These are phyloP conservation scores for Ptiloglossa arizonensis DNA, from an alignment of 1,140 invertebrate species.

Conservation along the genomic window DNA sequence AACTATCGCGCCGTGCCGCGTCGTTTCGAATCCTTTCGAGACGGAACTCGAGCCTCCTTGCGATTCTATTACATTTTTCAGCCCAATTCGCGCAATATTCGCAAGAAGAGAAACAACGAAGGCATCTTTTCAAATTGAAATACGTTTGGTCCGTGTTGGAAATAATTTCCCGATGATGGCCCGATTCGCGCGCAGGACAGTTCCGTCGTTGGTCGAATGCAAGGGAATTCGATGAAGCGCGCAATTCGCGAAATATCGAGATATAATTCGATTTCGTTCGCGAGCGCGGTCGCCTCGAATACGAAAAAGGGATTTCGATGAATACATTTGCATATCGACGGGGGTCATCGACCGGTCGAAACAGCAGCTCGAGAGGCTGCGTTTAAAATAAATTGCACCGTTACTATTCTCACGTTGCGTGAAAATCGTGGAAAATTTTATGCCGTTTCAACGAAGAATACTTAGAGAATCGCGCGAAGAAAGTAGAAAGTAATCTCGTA, in stretches of 20 bases:
- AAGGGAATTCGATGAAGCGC: conserved; percentile 17
- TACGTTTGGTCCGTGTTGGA: background rate
- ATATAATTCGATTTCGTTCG: conserved; percentile 40
- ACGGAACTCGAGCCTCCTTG: too few relatives aligned
- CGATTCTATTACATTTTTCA: too few relatives aligned
- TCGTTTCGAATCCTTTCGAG: too few relatives aligned
- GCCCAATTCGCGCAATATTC: background rate
- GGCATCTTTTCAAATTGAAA: background rate
- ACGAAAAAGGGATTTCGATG: conserved; percentile 29
- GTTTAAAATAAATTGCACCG: background rate
- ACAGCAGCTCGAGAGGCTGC: background rate
- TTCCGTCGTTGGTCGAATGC: background rate
- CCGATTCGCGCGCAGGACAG: too few relatives aligned
- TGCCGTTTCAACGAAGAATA: too few relatives aligned
- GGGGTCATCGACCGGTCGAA: conserved; percentile 8
- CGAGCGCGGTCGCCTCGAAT: background rate
- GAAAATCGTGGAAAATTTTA: background rate
- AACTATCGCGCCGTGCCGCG: too few relatives aligned
- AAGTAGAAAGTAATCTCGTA: too few relatives aligned
- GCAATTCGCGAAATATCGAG: conserved; percentile 22
- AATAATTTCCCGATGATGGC: background rate
- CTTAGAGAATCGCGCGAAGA: too few relatives aligned
- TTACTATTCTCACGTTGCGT: background rate
- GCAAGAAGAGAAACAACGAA: background rate
- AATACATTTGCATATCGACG: conserved; percentile 42